Base-by-base conservation (phyloP, 1,140 invertebrate genomes). In the Dendroctonus ponderosae region DNA sequence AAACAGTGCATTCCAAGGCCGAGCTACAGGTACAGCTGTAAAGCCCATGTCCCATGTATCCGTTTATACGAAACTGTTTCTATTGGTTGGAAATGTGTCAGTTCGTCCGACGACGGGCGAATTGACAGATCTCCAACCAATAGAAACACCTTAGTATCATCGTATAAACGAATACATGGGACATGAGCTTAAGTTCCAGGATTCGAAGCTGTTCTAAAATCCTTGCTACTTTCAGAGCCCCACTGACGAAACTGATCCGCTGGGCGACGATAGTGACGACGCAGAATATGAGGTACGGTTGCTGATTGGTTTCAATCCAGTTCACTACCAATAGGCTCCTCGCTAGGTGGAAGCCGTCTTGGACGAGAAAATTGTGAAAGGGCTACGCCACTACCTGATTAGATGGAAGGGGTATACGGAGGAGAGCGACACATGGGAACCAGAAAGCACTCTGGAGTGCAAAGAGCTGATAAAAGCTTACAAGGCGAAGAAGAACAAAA, bases 341-440 rank as follows among this genome's bases (percentile, higher is more conserved):
- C 12, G n/a, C 38, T 44, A 90, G 88, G 88, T 91, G 0, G 85
- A 90, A 70, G 84, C 85, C 70, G 83, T 91, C n/a, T 72, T 91
- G 8, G 84, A 84, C 61, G 83, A 87, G 9, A 89, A 89, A 71
- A 84, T 79, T 8, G 83, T 86, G 11, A 86, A 86, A 75, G 88
- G 89, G 0, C 84, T 86, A 44, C 79, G 84, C 3, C 84, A 89
- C 73, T 94, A 91, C 75, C 80, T 89, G 14, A 89, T 94, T 0
- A 81, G 90, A 67, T 94, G 92, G 92, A 91, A 91, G 72, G 91
- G 91, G 0, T 94, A 91, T 75, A 82, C 82, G 44, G 81, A 85
- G 42, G 83, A 85, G 58, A 83, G 83, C 62, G 91, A 93, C 74
- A 91, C 90, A 0, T 93, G 91, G 91, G 90, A 93, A 75, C 85